Base-by-base conservation (phyloP, 2,888 invertebrate species). In the Papilio protenor region DNA sequence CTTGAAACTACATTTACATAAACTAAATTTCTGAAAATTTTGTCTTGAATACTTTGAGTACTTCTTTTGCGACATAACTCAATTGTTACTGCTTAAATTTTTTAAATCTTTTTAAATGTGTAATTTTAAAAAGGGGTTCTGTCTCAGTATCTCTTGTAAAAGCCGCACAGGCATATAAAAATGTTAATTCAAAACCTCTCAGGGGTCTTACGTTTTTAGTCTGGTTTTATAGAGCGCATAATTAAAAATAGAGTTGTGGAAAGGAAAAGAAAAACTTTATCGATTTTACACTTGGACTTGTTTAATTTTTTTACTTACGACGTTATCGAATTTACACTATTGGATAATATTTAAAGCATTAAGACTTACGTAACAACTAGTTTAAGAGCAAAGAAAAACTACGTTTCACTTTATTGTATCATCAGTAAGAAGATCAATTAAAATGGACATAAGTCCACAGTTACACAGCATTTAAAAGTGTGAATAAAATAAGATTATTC, bases 181-280 rank as follows among this genome's bases (percentile, higher is more conserved):
- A 66, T 66, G 66, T 66, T 66, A 66, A 66, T 61, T 27, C 16
- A 6, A 66, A 66, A 40, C 11, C 33, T 64, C 64, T 64, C 18
- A 33, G 64, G 64, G 40, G 33, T 40, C 33, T 66, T 40, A 27
- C 66, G n/a, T 18, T 66, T 66, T 66, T 40, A 66, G 66, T 66
- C 66, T 66, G 66, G 18, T 40, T 66, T 66, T 40, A 66, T 33
- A 40, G 66, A 33, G 66, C 40, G 40, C 33, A 66, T 66, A 66
- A 66, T 66, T 66, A 61, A 61, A 61, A 61, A 27, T 14, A 40
- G 66, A 66, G 18, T 40, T 11, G 40, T n/a, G 40, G 66, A 18
- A n/a, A 16, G 64, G 16, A 21, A 27, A 40, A 40, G 40, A 40
- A 64, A n/a, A 61, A 64, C 40, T 64, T 33, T 64, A 64, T 64